Evolutionary conservation across 2,113 vertebrate genomes (phyloP).

Genomic region (human): GRCh38 chr7:80639001-80639500

Average conservation of each 20-base stretch:
- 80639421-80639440: neutral
- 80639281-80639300: neutral
- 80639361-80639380: neutral
- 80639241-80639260: neutral
- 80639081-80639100: neutral
- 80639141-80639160: neutral
- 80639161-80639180: neutral
- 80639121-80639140: constrained; percentile 14
- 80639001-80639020: constrained; percentile 4
- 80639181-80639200: neutral
- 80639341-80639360: neutral
- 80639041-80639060: neutral
- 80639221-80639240: neutral
- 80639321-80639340: neutral
- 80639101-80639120: neutral
- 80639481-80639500: neutral
- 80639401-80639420: constrained; percentile 9
- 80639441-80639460: neutral
- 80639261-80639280: neutral
- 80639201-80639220: constrained; percentile 13
- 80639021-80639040: neutral
- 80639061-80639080: neutral
- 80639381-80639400: neutral
- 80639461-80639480: neutral
- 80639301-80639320: neutral